Evolutionary conservation across 2,797 vertebrate species (phyloP), one percentile per base, ranked within the genome.

Genomic region (Tokudaia muenninki): DNA sequence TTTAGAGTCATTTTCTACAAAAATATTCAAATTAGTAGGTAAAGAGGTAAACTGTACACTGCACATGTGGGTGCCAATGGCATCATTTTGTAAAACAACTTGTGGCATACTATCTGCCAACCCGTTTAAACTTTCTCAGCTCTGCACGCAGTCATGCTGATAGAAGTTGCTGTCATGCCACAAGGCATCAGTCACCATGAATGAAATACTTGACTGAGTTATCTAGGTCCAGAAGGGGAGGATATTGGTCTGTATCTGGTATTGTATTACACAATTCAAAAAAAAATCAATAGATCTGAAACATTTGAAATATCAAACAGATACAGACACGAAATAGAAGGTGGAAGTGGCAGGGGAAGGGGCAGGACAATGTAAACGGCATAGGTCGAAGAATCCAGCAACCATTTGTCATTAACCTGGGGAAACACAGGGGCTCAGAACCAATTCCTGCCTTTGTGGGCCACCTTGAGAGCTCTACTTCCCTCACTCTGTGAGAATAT

Each of bases 31-130:
- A 96, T 97, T 95, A 97, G 72, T 93, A 82, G 65, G 29, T 72
- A 95, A 91, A 95, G 55, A 93, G 96, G 87, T 75, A 79, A 70
- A 97, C 91, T 88, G 94, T 89, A 78, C 57, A 67, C 74, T 86
- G 90, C 14, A 65, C 93, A 93, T 92, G 83, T 94, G 81, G 57
- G 67, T 65, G 50, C 55, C 92, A 88, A 29, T 95, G 75, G 57
- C 95, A 91, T 70, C 31, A 95, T 95, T 97, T 95, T 83, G 84
- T 89, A 95, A 37, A 92, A 82, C 90, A 80, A 82, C 93, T 97
- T 88, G 83, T 91, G 81, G 90, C 95, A 97, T 83, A 97, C 70
- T 95, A 97, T 83, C 95, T 97, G 91, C 93, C 92, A 98, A 96
- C 77, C 94, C 79, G 96, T 97, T 91, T 96, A 97, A 97, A 96